A percentile compares a stretch with the other conserved stretches of the same genome.
Conservation (phyloP, 2,113 vertebrate genomes). For the Lampris megalopsis region DNA sequence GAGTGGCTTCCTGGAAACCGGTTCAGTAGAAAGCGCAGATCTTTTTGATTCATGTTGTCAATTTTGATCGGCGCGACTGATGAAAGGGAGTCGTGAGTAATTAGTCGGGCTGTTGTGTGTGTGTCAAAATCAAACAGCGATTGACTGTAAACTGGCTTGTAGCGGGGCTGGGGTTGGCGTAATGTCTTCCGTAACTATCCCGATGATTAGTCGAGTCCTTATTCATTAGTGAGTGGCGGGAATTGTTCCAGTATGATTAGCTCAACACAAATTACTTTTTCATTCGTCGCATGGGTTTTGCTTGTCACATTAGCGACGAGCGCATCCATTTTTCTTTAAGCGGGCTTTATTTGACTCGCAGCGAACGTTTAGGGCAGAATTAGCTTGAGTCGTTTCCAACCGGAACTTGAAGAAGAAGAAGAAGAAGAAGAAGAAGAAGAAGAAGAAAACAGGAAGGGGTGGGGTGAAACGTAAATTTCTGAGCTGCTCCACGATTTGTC, state of each 20-base stretch:
- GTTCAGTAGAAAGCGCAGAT: not conserved
- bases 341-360: not conserved
- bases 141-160: constrained; percentile 19
- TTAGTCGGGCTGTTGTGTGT: constrained; percentile 1
- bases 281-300: not conserved
- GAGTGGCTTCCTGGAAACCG: constrained; percentile 37
- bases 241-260: constrained; percentile 59
- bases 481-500: constrained; percentile 70
- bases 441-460: not conserved
- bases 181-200: constrained; percentile 43
- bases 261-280: constrained; percentile 47
- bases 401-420: not conserved
- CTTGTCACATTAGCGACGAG: not conserved
- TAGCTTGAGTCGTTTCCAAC: constrained; percentile 2
- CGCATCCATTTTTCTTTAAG: constrained; percentile 9
- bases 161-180: constrained; percentile 19
- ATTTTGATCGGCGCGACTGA: constrained; percentile 55
- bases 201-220: constrained; percentile 34
- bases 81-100: constrained; percentile 38
- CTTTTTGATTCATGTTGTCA: constrained; percentile 21
- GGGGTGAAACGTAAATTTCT: constrained; percentile 30
- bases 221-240: constrained; percentile 50
- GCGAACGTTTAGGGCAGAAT: constrained; percentile 45
- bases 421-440: not conserved
- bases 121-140: constrained; percentile 18